Evolutionary conservation across 2,888 invertebrate species (phyloP), one percentile per base, ranked within the genome.

Genomic region (Nemotelus pantherinus): DNA sequence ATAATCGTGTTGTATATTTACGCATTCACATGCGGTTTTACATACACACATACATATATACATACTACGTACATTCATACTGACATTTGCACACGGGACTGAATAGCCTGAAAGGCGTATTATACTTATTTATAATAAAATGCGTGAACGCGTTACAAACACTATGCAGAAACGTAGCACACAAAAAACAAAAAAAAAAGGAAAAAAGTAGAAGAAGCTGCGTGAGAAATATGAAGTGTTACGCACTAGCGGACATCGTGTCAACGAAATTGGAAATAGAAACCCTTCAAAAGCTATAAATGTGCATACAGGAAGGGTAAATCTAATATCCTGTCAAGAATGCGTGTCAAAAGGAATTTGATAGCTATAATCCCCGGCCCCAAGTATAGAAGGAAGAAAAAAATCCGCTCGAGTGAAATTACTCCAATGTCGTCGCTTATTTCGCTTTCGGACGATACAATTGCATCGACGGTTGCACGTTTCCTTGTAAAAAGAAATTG

Each of bases 271-370:
- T 65, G 65, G 65, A 65, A 65, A 65, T 65, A 65, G 65, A 65
- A 65, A 65, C 65, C 65, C 65, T 65, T 65, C 65, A 65, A 65
- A 3, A 45, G 65, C 65, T 65, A 65, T 65, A 65, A 65, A 47
- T 65, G 45, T 65, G 65, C 65, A 45, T 47, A 65, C 65, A 65
- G 47, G 45, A 65, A 65, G 65, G 65, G 65, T 65, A 65, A 65
- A 65, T 65, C 45, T 65, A 65, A 65, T 65, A 65, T 65, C 65
- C 65, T 65, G 65, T 44, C 65, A 65, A 65, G 65, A 47, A 65
- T 65, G 65, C 65, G 65, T 65, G 65, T 65, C 65, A 65, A 45
- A 65, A 65, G 65, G 9, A 65, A 65, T 45, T 65, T 65, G 65
- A 65, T 65, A 65, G 6, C 65, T 65, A 45, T 65, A 65, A 65